Conservation (phyloP, 2,797 vertebrate species). For the Peromyscus melanophrys region DNA sequence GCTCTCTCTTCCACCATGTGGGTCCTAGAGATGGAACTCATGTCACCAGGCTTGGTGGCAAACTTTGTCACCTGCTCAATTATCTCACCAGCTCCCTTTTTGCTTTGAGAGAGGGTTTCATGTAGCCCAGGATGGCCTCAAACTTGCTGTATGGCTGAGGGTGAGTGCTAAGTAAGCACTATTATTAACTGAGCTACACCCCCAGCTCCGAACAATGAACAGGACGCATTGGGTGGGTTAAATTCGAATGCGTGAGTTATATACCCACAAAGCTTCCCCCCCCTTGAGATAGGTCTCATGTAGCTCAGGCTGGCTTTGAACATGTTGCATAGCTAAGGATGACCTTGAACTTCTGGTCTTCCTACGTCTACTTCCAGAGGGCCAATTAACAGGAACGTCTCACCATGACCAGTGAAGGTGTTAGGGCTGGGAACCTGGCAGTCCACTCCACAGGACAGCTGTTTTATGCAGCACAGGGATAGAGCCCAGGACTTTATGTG, state of each 20-base stretch:
- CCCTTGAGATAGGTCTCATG: not conserved
- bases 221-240: not conserved
- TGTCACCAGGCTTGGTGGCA: not conserved
- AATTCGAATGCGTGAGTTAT: not conserved
- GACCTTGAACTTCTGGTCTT: not conserved
- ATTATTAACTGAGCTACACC: not conserved
- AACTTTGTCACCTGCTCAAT: not conserved
- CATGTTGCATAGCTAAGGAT: not conserved
- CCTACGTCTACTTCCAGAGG: not conserved
- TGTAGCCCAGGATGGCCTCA: slow-evolving; percentile 4
- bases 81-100: not conserved
- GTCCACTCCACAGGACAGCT: not conserved
- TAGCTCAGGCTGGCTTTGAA: not conserved
- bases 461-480: not conserved
- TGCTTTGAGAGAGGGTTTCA: not conserved
- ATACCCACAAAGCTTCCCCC: too few species aligned
- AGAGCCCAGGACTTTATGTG: not conserved
- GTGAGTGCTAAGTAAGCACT: not conserved
- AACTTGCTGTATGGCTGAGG: too few species aligned
- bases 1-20: not conserved
- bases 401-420: not conserved
- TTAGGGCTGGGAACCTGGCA: not conserved
- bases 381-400: not conserved
- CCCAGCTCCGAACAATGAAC: not conserved
- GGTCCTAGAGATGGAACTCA: not conserved